phyloP scores from a whole-genome alignment of 2,797 vertebrate genomes.

The Sarcoramphus papa region DNA sequence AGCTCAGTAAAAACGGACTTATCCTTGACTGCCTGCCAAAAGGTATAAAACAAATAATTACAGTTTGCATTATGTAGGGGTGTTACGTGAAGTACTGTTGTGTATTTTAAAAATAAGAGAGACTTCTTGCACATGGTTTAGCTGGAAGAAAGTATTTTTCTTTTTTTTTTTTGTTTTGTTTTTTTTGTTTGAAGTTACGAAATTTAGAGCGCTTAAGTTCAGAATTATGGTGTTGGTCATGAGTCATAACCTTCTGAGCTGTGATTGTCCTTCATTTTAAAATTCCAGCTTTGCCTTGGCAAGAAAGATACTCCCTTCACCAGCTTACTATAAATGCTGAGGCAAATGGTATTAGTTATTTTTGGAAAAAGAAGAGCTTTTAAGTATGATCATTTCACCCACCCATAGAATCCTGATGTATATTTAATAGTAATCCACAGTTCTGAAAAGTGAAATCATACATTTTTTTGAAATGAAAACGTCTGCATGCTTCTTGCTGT shows the following conservation, averaged over 20 bases:
- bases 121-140: neutral
- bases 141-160: neutral
- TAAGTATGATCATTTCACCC: neutral
- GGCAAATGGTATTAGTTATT: slow-evolving; percentile 2
- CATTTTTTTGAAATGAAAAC: neutral
- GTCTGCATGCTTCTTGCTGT: neutral
- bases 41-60: neutral
- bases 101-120: neutral
- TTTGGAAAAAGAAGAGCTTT: slow-evolving; percentile 7
- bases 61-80: neutral
- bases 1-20: neutral
- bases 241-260: neutral
- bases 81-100: neutral
- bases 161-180: neutral
- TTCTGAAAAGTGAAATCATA: neutral
- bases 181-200: neutral
- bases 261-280: neutral
- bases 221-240: neutral
- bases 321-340: slow-evolving; percentile 7
- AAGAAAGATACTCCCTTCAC: neutral
- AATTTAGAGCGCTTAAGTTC: neutral
- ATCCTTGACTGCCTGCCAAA: neutral
- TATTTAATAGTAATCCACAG: neutral
- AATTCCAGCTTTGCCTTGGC: neutral
- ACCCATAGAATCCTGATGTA: neutral